phyloP scores from a whole-genome alignment of 2,113 vertebrate genomes.

The Sarotherodon lohbergeri region DNA sequence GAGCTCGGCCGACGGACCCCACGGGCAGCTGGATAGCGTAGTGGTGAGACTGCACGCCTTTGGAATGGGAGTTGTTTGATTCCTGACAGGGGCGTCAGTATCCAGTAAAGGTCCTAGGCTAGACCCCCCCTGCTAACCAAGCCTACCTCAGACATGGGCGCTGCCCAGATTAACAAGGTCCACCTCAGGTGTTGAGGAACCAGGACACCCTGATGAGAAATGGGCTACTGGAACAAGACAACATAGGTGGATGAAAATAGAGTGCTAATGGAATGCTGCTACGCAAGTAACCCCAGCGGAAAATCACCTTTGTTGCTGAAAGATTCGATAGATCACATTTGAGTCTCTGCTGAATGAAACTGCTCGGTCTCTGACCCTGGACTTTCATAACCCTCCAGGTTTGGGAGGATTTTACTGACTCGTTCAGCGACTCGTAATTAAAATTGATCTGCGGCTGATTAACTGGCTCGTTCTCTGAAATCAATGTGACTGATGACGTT shows the following conservation, averaged over 20 bases:
- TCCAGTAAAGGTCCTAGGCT: neutral
- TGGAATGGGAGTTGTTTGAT: no score
- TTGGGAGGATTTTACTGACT: neutral
- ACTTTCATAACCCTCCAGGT: neutral
- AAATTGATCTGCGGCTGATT: conserved; percentile 44
- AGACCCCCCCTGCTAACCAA: no score
- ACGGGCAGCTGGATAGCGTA: no score
- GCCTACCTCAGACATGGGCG: neutral
- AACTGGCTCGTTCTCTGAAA: conserved; percentile 1
- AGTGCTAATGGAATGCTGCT: no score
- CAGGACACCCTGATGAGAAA: no score
- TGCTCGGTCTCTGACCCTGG: neutral
- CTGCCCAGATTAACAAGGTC: no score
- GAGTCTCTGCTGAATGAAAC: neutral
- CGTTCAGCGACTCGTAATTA: conserved; percentile 10
- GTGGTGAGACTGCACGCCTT: no score
- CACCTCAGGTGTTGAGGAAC: no score
- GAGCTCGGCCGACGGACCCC: no score
- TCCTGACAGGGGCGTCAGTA: fast-evolving
- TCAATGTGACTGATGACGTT: conserved; percentile 7
- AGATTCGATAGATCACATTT: neutral
- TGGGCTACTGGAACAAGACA: no score
- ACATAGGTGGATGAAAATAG: no score
- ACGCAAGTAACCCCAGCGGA: no score
- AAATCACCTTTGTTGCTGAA: neutral